Base-by-base conservation (phyloP, 2,113 vertebrate genomes). In the Neodon shergylaensis region DNA sequence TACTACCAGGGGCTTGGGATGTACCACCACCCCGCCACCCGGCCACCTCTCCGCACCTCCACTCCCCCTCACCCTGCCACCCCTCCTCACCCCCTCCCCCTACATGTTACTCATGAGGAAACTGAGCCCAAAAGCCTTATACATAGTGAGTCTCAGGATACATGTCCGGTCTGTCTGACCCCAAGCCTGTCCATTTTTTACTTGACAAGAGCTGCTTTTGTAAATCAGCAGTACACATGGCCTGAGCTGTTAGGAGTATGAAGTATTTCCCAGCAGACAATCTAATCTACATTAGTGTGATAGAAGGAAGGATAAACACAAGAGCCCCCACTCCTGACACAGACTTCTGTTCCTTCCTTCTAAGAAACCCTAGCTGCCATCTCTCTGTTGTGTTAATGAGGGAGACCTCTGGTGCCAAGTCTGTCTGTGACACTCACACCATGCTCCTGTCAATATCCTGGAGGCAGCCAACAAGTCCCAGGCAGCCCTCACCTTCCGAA, bases 221-320 rank as follows among this genome's bases (percentile, higher is more conserved):
- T 42, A 83, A 21, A 61, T 16, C 82, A 47, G 31, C 52, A 3
- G 3, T 61, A 85, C 74, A 39, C 49, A 10, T 16, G 72, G n/a
- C 47, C 86, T 19, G 28, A 54, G 19, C 63, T 61, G 14, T 39
- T 66, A 42, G 66, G 94, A 68, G 9, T 39, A 26, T 26, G 65
- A 88, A 26, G 73, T 19, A 39, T 22, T 63, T 88, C 81, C 77
- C 58, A 65, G 82, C 7, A 42, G 58, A 54, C 63, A 26, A n/a
- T 70, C 63, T 86, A 26, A 36, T 49, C 14, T 54, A 36, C 24
- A 22, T n/a, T 22, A 47, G 90, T 58, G 0, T 61, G 16, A 49
- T 11, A 11, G 63, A 39, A 0, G 3, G 68, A 39, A 0, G 3
- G 49, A 16, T 17, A 74, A 28, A 22, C 12, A 33, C 17, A 8